These are phyloP conservation scores for Megalurothrips usitatus DNA, from an alignment of 2,888 invertebrate species.

Conservation along the genomic window DNA sequence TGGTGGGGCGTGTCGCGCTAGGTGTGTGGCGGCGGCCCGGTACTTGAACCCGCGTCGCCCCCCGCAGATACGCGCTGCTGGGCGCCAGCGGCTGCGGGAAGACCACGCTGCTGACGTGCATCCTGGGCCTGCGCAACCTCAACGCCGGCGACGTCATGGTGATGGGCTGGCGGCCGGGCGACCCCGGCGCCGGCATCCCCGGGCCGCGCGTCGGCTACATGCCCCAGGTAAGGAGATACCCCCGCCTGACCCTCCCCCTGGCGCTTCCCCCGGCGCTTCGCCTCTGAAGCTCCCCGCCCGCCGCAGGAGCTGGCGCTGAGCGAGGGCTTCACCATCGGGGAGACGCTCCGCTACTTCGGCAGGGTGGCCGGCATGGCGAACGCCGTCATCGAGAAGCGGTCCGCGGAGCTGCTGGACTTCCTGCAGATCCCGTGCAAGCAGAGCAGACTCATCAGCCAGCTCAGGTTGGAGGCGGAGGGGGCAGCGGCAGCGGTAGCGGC, in stretches of 20 bases:
- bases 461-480: not conserved
- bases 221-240: conserved; percentile 53
- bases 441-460: not conserved
- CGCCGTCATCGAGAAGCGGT: not conserved
- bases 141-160: conserved; percentile 46
- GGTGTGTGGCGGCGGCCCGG: not conserved
- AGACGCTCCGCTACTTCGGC: not conserved
- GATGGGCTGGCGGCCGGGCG: conserved; percentile 48
- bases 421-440: not conserved
- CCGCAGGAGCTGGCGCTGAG: conserved; percentile 12
- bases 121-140: conserved; percentile 47
- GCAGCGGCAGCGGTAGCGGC: too few relatives aligned
- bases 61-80: conserved; percentile 48
- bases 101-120: conserved; percentile 50
- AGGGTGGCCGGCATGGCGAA: not conserved
- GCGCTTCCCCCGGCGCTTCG: not conserved
- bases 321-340: conserved; percentile 10
- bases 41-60: not conserved
- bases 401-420: conserved; percentile 6
- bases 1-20: not conserved
- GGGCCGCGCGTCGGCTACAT: conserved; percentile 77
- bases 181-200: conserved; percentile 59
- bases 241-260: not conserved
- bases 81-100: conserved; percentile 53
- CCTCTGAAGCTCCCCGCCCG: not conserved